A percentile compares a stretch with the other conserved stretches of the same genome.
Evolutionary conservation across 2,888 invertebrate genomes (phyloP).

Genomic region (Cryptosula pallasiana): DNA sequence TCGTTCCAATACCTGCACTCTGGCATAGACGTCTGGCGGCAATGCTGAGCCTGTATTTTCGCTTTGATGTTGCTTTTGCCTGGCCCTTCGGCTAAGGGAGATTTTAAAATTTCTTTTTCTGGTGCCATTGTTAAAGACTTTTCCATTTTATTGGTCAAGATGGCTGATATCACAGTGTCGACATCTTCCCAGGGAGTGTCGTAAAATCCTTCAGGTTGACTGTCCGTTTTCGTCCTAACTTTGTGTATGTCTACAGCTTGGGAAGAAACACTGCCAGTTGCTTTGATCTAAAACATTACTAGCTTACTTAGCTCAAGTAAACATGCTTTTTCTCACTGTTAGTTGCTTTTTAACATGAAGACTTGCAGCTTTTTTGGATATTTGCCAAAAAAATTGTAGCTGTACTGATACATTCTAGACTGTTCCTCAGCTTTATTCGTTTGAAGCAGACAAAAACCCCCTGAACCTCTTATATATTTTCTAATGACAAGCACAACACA

Average conservation of each 20-base stretch:
- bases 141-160: background rate
- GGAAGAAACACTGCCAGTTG: no score
- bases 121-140: background rate
- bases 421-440: no score
- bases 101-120: background rate
- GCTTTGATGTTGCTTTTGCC: background rate
- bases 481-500: no score
- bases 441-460: no score
- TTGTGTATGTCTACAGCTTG: background rate
- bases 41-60: background rate
- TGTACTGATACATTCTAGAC: no score
- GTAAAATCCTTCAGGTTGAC: background rate
- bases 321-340: no score
- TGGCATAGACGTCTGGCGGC: background rate
- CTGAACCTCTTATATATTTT: no score
- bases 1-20: background rate
- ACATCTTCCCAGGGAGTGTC: slow-evolving; percentile 5
- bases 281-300: no score
- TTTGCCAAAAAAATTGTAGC: no score
- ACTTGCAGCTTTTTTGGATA: no score
- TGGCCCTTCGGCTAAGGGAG: background rate
- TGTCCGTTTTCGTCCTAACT: background rate
- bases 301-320: no score
- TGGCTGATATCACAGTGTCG: background rate
- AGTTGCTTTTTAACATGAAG: no score